Conservation (phyloP, 2,888 invertebrate genomes). For the Unio pictorum region DNA sequence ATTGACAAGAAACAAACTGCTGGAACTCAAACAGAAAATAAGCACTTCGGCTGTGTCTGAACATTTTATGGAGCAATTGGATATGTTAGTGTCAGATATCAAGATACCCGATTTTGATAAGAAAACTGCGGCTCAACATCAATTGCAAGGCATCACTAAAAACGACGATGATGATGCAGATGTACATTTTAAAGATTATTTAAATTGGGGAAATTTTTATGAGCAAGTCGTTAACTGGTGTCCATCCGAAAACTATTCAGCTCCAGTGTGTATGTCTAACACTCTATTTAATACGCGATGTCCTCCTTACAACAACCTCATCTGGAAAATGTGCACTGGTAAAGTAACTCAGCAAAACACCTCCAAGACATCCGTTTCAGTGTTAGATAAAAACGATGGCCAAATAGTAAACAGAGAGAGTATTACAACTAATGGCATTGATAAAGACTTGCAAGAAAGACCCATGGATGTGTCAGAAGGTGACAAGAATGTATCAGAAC, state of each 20-base stretch:
- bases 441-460: neutral
- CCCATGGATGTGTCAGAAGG: neutral
- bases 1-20: constrained; percentile 14
- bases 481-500: no score
- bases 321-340: constrained; percentile 12
- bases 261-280: constrained; percentile 17
- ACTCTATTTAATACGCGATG: constrained; percentile 14
- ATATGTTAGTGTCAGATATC: constrained; percentile 13
- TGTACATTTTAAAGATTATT: constrained; percentile 8
- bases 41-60: no score
- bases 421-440: neutral
- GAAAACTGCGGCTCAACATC: neutral
- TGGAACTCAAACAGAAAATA: constrained; percentile 7
- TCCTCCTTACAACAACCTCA: constrained; percentile 15
- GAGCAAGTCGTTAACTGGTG: constrained; percentile 19
- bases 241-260: constrained; percentile 12
- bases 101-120: neutral
- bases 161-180: constrained; percentile 5
- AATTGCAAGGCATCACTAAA: neutral
- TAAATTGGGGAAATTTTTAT: constrained; percentile 4
- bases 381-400: neutral
- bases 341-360: neutral
- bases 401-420: neutral
- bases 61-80: constrained; percentile 6
- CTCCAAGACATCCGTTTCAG: neutral